A percentile compares a stretch with the other conserved stretches of the same genome.
phyloP scores from a whole-genome alignment of 2,888 invertebrate species.

The Suillia variegata region DNA sequence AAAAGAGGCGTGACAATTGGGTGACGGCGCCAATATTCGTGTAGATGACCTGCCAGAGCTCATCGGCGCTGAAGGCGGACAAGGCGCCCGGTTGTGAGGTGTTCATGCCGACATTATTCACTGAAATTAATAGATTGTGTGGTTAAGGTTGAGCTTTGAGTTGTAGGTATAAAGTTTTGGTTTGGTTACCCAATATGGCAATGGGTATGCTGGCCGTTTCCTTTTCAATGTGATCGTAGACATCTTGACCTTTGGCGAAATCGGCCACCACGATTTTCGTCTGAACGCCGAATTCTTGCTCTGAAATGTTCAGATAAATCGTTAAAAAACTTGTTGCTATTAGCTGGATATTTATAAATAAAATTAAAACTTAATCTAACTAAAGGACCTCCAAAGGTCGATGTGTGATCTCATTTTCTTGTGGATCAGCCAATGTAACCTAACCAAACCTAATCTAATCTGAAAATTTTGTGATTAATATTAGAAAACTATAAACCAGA shows the following conservation, averaged over 20 bases:
- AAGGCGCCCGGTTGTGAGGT: slow-evolving; percentile 75
- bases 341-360: background rate
- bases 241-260: slow-evolving; percentile 73
- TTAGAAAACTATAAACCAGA: no score
- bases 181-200: slow-evolving; percentile 79
- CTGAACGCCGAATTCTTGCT: slow-evolving; percentile 66
- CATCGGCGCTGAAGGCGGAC: slow-evolving; percentile 70
- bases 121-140: no score
- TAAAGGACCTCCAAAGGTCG: no score
- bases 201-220: slow-evolving; percentile 75
- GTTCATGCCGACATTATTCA: slow-evolving; percentile 66
- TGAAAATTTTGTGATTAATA: no score
- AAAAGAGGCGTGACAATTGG: slow-evolving; percentile 75
- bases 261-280: slow-evolving; percentile 77
- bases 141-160: background rate
- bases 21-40: slow-evolving; percentile 88
- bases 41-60: slow-evolving; percentile 79
- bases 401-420: no score
- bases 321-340: background rate
- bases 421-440: no score
- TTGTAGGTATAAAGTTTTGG: background rate
- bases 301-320: slow-evolving; percentile 47
- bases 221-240: slow-evolving; percentile 72
- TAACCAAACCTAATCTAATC: no score
- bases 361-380: no score